A percentile compares a stretch with the other conserved stretches of the same genome.
Conservation (phyloP, 2,797 vertebrate species). For the Euthynnus affinis region DNA sequence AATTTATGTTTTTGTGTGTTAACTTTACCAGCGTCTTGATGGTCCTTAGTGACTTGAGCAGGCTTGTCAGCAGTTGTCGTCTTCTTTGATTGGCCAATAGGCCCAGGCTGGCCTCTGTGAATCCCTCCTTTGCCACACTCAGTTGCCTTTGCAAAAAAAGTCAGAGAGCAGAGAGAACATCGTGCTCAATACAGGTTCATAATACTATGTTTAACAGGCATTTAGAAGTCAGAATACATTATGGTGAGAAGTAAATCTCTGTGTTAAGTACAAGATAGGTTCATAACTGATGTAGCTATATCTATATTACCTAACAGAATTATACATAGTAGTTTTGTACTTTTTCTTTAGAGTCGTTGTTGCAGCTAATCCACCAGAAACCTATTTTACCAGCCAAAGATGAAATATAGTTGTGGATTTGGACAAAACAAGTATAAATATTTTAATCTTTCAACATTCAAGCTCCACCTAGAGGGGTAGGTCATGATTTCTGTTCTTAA, state of each 20-base stretch:
- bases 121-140: conserved; percentile 93
- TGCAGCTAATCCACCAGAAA: neutral
- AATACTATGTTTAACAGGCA: neutral
- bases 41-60: conserved; percentile 97
- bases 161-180: neutral
- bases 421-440: neutral
- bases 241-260: neutral
- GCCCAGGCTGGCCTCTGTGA: conserved; percentile 96
- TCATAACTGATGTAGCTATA: neutral
- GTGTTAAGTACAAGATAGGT: neutral
- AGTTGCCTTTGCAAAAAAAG: conserved; percentile 88
- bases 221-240: neutral
- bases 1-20: neutral
- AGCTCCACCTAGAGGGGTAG: neutral
- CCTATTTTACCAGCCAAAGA: neutral
- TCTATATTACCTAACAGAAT: too few relatives aligned
- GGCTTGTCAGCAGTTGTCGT: conserved; percentile 93
- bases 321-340: too few relatives aligned
- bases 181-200: neutral
- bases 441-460: neutral
- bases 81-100: conserved; percentile 96
- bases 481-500: neutral
- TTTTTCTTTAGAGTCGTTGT: neutral
- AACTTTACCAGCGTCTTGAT: conserved; percentile 95
- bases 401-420: too few relatives aligned